These are phyloP conservation scores for Buathra laborator DNA, from an alignment of 2,888 invertebrate species.

Conservation along the genomic window DNA sequence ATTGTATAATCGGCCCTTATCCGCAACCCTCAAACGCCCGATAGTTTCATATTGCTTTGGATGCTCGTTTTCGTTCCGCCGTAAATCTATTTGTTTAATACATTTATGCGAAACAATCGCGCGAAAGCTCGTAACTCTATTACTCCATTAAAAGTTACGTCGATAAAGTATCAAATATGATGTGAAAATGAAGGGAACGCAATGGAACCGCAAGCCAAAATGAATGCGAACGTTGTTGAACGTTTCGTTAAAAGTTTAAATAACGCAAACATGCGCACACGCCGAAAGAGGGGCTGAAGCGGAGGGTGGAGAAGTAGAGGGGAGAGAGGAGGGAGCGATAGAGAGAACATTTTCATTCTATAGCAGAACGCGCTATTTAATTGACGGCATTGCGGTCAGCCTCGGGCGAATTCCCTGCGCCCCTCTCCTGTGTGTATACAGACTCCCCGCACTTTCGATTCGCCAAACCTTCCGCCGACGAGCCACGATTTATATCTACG, in stretches of 20 bases:
- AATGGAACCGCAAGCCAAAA: background rate
- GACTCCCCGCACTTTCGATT: constrained; percentile 11
- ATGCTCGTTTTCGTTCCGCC: background rate
- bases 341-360: constrained; percentile 52
- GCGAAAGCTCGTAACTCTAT: background rate
- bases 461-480: constrained; percentile 23
- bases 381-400: constrained; percentile 53
- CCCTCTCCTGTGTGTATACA: constrained; percentile 12
- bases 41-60: background rate
- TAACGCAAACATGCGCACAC: constrained; percentile 17
- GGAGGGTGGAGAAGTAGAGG: background rate
- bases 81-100: background rate
- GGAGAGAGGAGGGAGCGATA: background rate
- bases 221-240: background rate
- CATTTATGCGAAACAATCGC: background rate
- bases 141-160: background rate
- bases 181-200: background rate
- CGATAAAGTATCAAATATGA: background rate
- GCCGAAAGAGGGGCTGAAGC: background rate
- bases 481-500: constrained; percentile 56
- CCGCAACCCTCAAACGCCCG: background rate
- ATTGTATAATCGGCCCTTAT: too few species aligned
- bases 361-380: constrained; percentile 51
- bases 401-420: constrained; percentile 39
- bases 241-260: constrained; percentile 8